Evolutionary conservation across 2,797 vertebrate species (phyloP), one percentile per base, ranked within the genome.

Genomic region (Poecilia velifera): DNA sequence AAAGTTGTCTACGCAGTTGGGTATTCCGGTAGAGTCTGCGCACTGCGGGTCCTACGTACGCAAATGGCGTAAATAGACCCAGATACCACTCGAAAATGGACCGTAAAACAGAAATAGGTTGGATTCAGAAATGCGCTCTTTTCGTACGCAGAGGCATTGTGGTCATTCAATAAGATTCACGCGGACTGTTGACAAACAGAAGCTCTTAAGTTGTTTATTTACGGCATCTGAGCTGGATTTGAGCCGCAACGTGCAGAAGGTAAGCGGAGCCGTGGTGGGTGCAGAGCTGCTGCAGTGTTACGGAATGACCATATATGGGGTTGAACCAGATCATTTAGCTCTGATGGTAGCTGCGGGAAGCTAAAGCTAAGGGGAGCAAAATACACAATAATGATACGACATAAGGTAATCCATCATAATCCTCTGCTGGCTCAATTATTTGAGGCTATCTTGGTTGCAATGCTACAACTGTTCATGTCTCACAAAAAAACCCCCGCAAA

Each of bases 261-360:
- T 93, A 88, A 89, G 91, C 36, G 57, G 74, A 76, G 45, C 55
- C 47, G 46, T 18, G 25, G 31, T 53, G 53, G 59, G n/a, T 45
- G 34, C 41, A 9, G 22, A 77, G 59, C 74, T 4, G 1, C 22
- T 46, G 83, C 73, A 78, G 79, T 72, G 3, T 74, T 31, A 36
- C 4, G 22, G 6, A 47, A 72, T 81, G 86, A 86, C 93, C 93
- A 90, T 93, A 93, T 92, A 94, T 89, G 92, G 91, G 36, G 81
- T 55, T 86, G 57, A 89, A 80, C 34, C 3, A n/a, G 75, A 47
- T 76, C 79, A 41, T 55, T 53, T 81, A 36, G 55, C 57, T 73
- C 70, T 71, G 75, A 43, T 76, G 57, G 59, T 75, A 51, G 39
- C 68, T 25, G 76, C 49, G 76, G 31, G 34, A 82, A 59, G 36